Conservation (phyloP, 2,888 invertebrate species). For the Lomographa bimaculata region DNA sequence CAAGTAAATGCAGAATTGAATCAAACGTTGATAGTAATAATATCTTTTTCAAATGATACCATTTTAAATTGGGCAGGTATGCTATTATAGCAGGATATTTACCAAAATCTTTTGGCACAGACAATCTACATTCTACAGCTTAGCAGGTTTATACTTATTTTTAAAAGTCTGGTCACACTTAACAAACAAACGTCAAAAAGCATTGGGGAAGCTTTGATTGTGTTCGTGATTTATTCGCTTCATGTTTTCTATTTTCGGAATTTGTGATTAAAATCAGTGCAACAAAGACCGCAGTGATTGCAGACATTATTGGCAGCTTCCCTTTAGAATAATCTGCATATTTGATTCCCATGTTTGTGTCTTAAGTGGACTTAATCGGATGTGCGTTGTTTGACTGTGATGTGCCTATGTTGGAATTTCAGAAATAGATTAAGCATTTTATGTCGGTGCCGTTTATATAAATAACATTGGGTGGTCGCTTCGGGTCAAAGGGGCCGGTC, state of each 20-base stretch:
- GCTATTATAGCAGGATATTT: no score
- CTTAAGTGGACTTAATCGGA: conserved; percentile 36
- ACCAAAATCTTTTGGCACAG: no score
- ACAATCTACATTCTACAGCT: no score
- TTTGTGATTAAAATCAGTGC: conserved; percentile 49
- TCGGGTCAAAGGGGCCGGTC: conserved; percentile 59
- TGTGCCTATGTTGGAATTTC: conserved; percentile 72
- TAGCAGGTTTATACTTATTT: no score
- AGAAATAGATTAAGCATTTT: conserved; percentile 76
- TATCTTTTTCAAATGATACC: no score
- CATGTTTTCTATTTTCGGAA: conserved; percentile 43
- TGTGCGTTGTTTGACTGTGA: conserved; percentile 72
- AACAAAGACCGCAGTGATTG: conserved; percentile 17
- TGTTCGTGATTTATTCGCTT: conserved; percentile 6
- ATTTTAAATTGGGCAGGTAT: no score
- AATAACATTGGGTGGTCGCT: conserved; percentile 75
- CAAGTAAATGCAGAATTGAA: no score
- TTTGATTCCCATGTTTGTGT: conserved; percentile 6
- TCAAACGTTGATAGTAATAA: no score
- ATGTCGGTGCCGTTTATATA: conserved; percentile 78
- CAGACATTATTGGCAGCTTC: neutral
- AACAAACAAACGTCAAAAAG: no score
- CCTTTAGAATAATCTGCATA: neutral
- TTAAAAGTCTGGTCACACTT: no score
- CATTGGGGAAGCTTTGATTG: conserved; percentile 6